These are phyloP conservation scores for Casuarius casuarius DNA, from an alignment of 2,113 vertebrate genomes.

Conservation along the genomic window DNA sequence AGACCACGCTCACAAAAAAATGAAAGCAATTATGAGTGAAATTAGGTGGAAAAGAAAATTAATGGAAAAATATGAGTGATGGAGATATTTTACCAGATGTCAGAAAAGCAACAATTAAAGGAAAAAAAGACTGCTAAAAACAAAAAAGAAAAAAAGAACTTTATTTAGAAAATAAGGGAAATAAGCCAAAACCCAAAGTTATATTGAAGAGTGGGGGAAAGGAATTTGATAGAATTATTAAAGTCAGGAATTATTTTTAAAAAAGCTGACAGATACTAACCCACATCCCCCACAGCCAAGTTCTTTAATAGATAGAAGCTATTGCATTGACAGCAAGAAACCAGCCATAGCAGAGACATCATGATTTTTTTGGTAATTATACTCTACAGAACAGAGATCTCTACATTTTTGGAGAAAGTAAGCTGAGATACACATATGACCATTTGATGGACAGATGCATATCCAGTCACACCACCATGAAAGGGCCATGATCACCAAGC, in stretches of 20 bases:
- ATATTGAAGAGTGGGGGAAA: neutral
- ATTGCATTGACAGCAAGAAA: neutral
- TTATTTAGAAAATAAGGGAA: neutral
- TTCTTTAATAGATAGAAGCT: neutral
- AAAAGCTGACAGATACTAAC: neutral
- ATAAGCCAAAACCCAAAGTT: neutral
- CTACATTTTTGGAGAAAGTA: neutral
- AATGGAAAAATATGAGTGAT: slow-evolving; percentile 48
- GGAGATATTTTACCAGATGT: slow-evolving; percentile 31
- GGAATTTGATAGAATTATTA: neutral
- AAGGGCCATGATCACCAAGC: neutral
- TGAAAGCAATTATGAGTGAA: slow-evolving; percentile 33
- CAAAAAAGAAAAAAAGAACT: neutral
- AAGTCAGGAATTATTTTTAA: neutral
- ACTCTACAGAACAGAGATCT: neutral
- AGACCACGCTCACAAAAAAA: slow-evolving; percentile 1
- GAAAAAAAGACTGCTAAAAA: neutral
- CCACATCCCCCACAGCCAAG: neutral
- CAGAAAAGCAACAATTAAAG: slow-evolving; percentile 13
- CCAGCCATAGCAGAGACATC: neutral
- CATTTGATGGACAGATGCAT: neutral
- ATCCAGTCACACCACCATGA: neutral
- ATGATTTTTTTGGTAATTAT: neutral
- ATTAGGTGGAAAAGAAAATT: slow-evolving; percentile 28
- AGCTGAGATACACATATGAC: neutral